Conservation (phyloP, 1,140 invertebrate genomes). For the Leptopilina boulardi region DNA sequence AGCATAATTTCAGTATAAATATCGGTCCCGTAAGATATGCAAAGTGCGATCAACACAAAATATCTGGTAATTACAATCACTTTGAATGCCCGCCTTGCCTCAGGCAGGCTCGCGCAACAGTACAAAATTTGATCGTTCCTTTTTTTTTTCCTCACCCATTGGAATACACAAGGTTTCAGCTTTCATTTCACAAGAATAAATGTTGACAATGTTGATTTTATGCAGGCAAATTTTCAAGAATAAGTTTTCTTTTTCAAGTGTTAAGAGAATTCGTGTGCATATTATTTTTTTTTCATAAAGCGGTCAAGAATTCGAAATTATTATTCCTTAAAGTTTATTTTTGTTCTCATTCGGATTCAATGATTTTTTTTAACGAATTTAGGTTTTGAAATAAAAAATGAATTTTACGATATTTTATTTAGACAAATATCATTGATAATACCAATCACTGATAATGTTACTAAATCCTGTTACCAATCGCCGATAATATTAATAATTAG, state of each 20-base stretch:
- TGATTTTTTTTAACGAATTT: too few species aligned
- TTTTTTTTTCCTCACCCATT: neutral
- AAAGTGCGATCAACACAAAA: slow-evolving; percentile 61
- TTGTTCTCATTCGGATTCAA: too few species aligned
- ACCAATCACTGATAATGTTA: too few species aligned
- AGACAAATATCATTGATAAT: too few species aligned
- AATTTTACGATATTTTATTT: too few species aligned
- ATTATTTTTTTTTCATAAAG: neutral
- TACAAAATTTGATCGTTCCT: slow-evolving; percentile 30
- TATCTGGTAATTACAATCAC: slow-evolving; percentile 63
- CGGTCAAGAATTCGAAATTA: neutral
- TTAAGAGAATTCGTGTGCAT: neutral
- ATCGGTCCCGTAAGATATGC: slow-evolving; percentile 60
- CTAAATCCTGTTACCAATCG: too few species aligned
- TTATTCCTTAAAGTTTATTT: neutral
- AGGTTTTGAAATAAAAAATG: too few species aligned
- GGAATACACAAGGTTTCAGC: slow-evolving; percentile 11
- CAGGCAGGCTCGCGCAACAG: slow-evolving; percentile 31
- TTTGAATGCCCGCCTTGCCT: slow-evolving; percentile 39
- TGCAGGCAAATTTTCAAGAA: neutral
- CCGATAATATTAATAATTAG: too few species aligned
- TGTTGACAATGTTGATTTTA: slow-evolving; percentile 27
- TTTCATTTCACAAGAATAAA: slow-evolving; percentile 9
- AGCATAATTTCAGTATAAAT: slow-evolving; percentile 62
- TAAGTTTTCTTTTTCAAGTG: neutral